Percentiles rank a stretch among this genome's conserved stretches.
Conservation (phyloP, 2,113 vertebrate genomes). For the Eclectus roratus region DNA sequence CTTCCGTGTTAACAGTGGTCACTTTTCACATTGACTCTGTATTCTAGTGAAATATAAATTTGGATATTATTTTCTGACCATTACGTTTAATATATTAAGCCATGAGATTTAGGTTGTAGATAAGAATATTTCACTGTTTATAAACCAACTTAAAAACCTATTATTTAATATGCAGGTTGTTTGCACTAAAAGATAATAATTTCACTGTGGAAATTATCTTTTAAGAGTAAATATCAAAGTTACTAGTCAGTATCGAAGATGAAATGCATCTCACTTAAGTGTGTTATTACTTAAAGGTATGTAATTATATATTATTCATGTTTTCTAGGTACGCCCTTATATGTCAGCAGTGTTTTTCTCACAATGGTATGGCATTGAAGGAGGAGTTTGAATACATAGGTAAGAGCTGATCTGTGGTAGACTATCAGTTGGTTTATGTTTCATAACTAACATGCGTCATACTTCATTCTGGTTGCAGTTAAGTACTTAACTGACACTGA, state of each 20-base stretch:
- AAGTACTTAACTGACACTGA: neutral
- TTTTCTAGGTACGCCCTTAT: slow-evolving; percentile 91
- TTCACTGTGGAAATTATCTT: neutral
- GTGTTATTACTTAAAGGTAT: neutral
- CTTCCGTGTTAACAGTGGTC: neutral
- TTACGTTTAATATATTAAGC: neutral
- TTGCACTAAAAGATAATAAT: neutral
- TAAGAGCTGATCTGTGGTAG: slow-evolving; percentile 75
- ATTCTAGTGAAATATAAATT: neutral
- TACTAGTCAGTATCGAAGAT: neutral
- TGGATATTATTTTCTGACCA: neutral
- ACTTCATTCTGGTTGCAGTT: neutral
- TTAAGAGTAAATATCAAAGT: neutral
- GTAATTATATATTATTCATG: slow-evolving; percentile 8
- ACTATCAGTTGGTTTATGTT: neutral
- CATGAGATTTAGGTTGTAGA: neutral
- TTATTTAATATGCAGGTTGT: neutral
- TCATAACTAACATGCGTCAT: neutral
- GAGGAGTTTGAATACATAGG: slow-evolving; percentile 98
- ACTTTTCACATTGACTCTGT: neutral
- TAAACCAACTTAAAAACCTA: neutral
- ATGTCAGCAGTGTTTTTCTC: slow-evolving; percentile 97
- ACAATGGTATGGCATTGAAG: slow-evolving; percentile 99
- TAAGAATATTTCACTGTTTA: neutral
- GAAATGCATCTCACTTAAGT: neutral